Conservation (phyloP, 2,113 vertebrate species). For the Myrmophylax atrothorax region DNA sequence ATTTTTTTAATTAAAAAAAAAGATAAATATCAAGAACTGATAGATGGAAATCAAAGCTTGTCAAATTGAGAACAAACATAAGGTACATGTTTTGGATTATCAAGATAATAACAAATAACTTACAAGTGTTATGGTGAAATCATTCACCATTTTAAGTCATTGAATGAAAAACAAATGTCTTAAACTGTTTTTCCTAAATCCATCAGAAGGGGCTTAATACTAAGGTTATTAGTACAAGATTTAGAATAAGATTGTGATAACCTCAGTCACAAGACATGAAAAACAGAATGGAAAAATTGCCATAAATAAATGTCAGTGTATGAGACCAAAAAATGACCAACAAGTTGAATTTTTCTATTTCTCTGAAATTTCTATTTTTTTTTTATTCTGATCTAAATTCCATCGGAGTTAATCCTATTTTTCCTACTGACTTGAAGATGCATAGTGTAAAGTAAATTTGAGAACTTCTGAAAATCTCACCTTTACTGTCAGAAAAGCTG, state of each 20-base stretch:
- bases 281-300: neutral
- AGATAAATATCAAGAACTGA: neutral
- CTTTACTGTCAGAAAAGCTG: neutral
- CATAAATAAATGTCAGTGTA: neutral
- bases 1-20: neutral
- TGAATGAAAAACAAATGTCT: neutral
- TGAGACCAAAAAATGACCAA: neutral
- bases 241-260: neutral
- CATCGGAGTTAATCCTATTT: neutral
- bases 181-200: neutral
- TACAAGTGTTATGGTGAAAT: neutral
- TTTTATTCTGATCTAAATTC: neutral
- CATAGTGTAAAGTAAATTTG: neutral
- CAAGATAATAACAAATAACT: neutral
- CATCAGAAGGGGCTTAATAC: neutral
- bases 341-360: neutral
- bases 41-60: neutral
- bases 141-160: neutral
- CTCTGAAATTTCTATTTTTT: neutral
- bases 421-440: neutral
- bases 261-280: neutral
- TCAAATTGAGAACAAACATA: neutral
- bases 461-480: neutral
- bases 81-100: neutral
- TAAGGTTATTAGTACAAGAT: neutral